phyloP scores from a whole-genome alignment of 2,797 vertebrate genomes.

The Xenentodon cancila region DNA sequence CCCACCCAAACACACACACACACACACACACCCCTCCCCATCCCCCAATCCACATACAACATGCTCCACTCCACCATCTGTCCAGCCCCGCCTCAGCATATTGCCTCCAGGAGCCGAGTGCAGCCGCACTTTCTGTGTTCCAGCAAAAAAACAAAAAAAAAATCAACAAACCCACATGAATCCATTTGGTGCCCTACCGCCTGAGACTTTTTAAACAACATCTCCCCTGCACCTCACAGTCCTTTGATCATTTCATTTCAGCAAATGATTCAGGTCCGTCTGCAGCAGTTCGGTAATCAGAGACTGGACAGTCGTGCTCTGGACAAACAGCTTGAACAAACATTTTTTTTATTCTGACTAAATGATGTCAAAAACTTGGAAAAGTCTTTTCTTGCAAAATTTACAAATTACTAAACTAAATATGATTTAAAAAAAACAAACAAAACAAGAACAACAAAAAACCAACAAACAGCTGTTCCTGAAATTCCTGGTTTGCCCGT shows the following conservation, averaged over 20 bases:
- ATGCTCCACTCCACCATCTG: conserved; percentile 51
- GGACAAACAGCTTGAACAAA: too few species aligned
- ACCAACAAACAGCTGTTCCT: too few species aligned
- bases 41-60: conserved; percentile 11
- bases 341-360: too few species aligned
- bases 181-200: conserved; percentile 21
- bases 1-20: conserved; percentile 15
- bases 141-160: not conserved
- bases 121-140: conserved; percentile 9
- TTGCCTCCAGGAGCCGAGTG: conserved; percentile 31
- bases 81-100: conserved; percentile 39
- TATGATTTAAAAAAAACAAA: too few species aligned
- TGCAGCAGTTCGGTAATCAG: not conserved
- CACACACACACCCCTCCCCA: not conserved
- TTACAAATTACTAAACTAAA: too few species aligned
- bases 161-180: conserved; percentile 24
- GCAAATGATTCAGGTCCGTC: conserved; percentile 3
- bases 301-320: not conserved
- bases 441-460: too few species aligned
- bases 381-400: not conserved
- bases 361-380: too few species aligned
- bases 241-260: conserved; percentile 8
- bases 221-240: not conserved
- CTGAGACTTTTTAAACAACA: conserved; percentile 27
- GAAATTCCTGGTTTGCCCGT: too few species aligned